Conservation (phyloP, 2,888 invertebrate species). For the Acholoe squamosa region DNA sequence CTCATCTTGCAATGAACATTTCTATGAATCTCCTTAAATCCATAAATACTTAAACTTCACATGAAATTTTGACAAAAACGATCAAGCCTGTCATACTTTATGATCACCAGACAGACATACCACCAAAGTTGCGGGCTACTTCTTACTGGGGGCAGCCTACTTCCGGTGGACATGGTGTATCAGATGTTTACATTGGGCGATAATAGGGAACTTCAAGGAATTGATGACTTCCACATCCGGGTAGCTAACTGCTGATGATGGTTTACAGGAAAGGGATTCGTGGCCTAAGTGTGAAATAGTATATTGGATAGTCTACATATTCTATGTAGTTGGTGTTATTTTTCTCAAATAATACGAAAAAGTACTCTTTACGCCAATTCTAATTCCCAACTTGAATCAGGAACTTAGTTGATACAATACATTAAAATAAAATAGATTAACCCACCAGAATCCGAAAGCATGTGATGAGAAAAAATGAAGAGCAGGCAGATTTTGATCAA, state of each 20-base stretch:
- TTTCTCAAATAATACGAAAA: neutral
- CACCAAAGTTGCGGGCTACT: neutral
- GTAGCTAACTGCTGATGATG: neutral
- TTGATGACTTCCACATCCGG: slow-evolving; percentile 6
- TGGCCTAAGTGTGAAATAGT: neutral
- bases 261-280: neutral
- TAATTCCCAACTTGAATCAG: no score
- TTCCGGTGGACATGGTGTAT: neutral
- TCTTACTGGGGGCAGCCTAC: neutral
- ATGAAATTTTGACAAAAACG: no score
- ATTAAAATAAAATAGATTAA: no score
- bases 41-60: no score
- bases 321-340: neutral
- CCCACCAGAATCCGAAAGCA: no score
- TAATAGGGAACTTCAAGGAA: slow-evolving; percentile 32
- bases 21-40: no score
- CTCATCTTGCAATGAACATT: no score
- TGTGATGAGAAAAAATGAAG: no score
- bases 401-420: no score
- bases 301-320: neutral
- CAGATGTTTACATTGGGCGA: slow-evolving; percentile 19
- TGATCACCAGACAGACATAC: neutral
- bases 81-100: neutral
- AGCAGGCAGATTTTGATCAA: no score
- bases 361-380: no score